Conservation (phyloP, 2,113 vertebrate species). For the Pachypanchax playfairii region DNA sequence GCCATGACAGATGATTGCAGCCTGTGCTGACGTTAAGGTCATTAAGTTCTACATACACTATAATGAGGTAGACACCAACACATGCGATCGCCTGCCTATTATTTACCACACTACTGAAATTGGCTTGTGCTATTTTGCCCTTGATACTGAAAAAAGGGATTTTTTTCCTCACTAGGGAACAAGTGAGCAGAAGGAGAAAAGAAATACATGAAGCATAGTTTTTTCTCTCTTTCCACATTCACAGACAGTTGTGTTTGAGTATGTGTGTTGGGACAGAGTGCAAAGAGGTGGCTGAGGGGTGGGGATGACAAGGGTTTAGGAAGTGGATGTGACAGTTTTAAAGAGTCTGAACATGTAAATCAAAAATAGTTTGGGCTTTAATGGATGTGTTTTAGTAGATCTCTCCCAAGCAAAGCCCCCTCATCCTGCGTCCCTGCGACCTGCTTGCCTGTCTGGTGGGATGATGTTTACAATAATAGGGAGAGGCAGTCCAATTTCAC, state of each 20-base stretch:
- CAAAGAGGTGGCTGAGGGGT: not conserved
- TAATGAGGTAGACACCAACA: conserved; percentile 76
- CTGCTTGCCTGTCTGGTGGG: conserved; percentile 75
- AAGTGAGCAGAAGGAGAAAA: conserved; percentile 33
- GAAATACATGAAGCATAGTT: conserved; percentile 36
- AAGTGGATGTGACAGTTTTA: conserved; percentile 79
- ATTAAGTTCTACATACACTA: conserved; percentile 79
- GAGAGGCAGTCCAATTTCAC: conserved; percentile 86
- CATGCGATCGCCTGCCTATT: conserved; percentile 79
- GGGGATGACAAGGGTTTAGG: conserved; percentile 18
- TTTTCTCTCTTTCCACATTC: not conserved
- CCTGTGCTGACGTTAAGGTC: conserved; percentile 75
- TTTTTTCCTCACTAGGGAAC: conserved; percentile 51
- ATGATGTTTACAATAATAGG: conserved; percentile 86
- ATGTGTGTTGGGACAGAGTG: conserved; percentile 14
- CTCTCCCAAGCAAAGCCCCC: conserved; percentile 69
- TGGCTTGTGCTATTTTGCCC: conserved; percentile 76
- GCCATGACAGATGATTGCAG: conserved; percentile 78
- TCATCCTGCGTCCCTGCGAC: conserved; percentile 67
- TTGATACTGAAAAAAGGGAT: conserved; percentile 62
- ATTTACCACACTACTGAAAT: conserved; percentile 82
- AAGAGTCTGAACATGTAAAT: conserved; percentile 85
- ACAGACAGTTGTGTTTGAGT: conserved; percentile 10
- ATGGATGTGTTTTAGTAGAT: conserved; percentile 83
- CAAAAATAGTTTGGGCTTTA: conserved; percentile 82